These are phyloP conservation scores for Chionoecetes opilio DNA, from an alignment of 1,140 invertebrate species.

Conservation along the genomic window DNA sequence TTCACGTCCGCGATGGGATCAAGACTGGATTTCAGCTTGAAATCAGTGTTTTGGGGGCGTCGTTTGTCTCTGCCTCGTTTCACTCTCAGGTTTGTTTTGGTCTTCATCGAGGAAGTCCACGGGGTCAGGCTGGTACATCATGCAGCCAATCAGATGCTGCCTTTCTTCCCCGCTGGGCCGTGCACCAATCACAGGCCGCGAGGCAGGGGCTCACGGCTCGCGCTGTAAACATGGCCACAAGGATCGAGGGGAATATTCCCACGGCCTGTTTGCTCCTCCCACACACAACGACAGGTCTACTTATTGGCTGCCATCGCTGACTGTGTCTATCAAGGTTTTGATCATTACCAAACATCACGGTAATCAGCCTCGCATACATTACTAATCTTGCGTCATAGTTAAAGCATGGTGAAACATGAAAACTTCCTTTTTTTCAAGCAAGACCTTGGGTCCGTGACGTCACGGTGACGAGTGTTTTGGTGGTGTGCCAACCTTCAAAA, in stretches of 20 bases:
- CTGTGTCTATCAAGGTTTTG: not conserved
- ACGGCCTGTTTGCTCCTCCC: not conserved
- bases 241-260: conserved; percentile 72
- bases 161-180: conserved; percentile 25
- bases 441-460: conserved; percentile 76
- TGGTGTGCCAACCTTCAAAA: conserved; percentile 64
- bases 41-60: not conserved
- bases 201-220: not conserved
- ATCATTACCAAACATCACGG: not conserved
- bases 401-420: conserved; percentile 14
- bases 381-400: not conserved
- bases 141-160: conserved; percentile 38
- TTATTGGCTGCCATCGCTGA: not conserved
- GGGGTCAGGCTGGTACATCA: conserved; percentile 63
- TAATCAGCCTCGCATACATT: not conserved
- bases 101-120: conserved; percentile 74
- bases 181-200: conserved; percentile 36
- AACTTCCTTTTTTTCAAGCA: not conserved
- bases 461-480: conserved; percentile 73
- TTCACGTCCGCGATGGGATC: not conserved
- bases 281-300: not conserved
- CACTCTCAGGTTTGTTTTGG: conserved; percentile 77
- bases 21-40: not conserved
- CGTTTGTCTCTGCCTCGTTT: conserved; percentile 67
- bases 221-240: conserved; percentile 76